These are phyloP conservation scores for Petromus typicus DNA, from an alignment of 2,113 vertebrate genomes.

Conservation along the genomic window DNA sequence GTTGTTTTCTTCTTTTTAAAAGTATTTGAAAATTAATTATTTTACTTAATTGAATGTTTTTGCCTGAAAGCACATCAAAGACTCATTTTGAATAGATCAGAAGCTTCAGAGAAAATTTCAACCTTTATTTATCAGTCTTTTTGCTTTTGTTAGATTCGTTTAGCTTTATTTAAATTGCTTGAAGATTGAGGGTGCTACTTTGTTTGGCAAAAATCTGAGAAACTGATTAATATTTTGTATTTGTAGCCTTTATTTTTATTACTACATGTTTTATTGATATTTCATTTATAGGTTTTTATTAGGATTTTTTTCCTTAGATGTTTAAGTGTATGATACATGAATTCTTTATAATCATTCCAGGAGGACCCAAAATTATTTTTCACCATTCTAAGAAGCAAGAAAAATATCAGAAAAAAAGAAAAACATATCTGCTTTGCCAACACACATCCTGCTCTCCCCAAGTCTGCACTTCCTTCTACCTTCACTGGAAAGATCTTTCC, in stretches of 20 bases:
- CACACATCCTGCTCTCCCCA: not conserved
- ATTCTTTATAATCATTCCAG: not conserved
- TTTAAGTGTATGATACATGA: not conserved
- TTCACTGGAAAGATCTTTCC: not conserved
- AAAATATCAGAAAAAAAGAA: not conserved
- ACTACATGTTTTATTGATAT: not conserved
- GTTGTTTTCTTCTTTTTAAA: slow-evolving; percentile 51
- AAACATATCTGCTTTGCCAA: not conserved
- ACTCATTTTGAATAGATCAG: not conserved
- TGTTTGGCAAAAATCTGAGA: not conserved
- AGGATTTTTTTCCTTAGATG: not conserved
- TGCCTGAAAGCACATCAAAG: slow-evolving; percentile 26
- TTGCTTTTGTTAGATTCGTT: not conserved
- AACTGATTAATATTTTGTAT: not conserved
- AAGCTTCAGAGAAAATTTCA: not conserved
- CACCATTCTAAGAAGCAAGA: not conserved
- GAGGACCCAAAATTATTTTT: not conserved
- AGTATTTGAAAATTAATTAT: slow-evolving; percentile 58
- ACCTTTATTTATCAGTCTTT: not conserved
- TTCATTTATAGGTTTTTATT: not conserved
- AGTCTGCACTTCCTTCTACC: not conserved
- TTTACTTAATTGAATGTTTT: slow-evolving; percentile 35
- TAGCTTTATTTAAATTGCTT: not conserved
- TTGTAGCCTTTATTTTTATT: not conserved
- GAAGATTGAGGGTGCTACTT: not conserved